These are phyloP conservation scores for Macrotis lagotis DNA, from an alignment of 2,113 vertebrate genomes.

Conservation along the genomic window DNA sequence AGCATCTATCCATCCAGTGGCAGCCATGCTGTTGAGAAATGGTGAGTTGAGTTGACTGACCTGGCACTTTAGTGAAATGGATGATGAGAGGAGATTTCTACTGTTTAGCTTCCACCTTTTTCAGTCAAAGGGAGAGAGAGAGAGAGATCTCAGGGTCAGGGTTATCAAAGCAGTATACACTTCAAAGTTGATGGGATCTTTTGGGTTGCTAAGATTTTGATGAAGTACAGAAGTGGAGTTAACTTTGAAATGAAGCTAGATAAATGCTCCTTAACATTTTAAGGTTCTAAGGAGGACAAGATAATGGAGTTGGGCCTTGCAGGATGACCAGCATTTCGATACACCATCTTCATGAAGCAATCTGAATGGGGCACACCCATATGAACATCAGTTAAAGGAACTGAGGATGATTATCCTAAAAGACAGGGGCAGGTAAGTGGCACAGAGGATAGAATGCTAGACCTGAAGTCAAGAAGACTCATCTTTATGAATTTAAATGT, in stretches of 20 bases:
- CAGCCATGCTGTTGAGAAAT: neutral
- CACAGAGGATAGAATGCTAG: neutral
- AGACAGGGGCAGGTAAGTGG: neutral
- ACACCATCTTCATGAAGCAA: neutral
- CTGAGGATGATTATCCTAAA: neutral
- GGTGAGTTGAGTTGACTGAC: too few species aligned
- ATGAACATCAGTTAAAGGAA: neutral
- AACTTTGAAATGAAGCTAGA: neutral
- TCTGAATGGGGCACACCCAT: neutral
- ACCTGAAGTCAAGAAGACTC: neutral
- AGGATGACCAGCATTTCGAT: neutral
- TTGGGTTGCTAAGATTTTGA: neutral
- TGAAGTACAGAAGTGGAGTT: neutral
- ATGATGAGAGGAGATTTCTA: neutral
- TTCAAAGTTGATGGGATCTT: neutral
- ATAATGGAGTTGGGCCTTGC: rapidly evolving
- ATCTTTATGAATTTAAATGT: neutral
- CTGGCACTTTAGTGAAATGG: neutral
- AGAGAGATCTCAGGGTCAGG: neutral
- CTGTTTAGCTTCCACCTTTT: neutral
- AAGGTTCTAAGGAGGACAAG: neutral
- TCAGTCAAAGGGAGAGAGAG: neutral
- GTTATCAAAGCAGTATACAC: neutral
- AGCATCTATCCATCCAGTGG: neutral
- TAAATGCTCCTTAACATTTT: neutral